Evolutionary conservation across 2,113 vertebrate genomes (phyloP).

Genomic region (Panthera tigris): DNA sequence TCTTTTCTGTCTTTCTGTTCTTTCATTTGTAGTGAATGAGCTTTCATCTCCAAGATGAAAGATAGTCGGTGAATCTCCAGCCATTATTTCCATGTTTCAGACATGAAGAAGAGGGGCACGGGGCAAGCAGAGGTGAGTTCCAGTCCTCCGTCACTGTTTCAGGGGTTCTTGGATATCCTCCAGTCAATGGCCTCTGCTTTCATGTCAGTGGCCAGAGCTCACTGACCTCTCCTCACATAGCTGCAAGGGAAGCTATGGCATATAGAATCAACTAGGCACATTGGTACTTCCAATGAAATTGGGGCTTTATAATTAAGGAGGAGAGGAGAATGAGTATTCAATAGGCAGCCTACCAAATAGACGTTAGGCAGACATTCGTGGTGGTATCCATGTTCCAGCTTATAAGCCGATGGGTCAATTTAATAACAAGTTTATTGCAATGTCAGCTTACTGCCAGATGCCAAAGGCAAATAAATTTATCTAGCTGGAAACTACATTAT

Average conservation of each 20-base stretch:
- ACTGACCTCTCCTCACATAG: neutral
- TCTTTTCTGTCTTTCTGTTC: neutral
- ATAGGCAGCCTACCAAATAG: neutral
- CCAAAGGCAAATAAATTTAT: constrained; percentile 41
- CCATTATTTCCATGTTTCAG: neutral
- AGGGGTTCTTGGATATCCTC: neutral
- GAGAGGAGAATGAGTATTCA: neutral
- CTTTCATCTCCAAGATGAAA: neutral
- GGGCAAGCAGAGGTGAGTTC: neutral
- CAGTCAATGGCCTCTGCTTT: neutral
- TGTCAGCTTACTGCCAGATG: neutral
- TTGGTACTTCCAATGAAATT: neutral
- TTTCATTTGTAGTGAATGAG: neutral
- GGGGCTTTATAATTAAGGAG: neutral
- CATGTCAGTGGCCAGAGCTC: neutral
- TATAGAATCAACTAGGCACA: neutral
- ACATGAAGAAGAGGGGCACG: neutral
- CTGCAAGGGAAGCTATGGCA: constrained; percentile 14
- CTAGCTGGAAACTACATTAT: constrained; percentile 22
- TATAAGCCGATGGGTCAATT: neutral
- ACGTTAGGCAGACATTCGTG: neutral
- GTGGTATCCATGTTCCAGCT: neutral
- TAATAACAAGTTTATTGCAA: neutral
- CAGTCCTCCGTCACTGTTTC: neutral
- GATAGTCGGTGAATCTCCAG: neutral